These are phyloP conservation scores for Drosophila gunungcola DNA, from an alignment of 1,140 invertebrate species.

Conservation along the genomic window DNA sequence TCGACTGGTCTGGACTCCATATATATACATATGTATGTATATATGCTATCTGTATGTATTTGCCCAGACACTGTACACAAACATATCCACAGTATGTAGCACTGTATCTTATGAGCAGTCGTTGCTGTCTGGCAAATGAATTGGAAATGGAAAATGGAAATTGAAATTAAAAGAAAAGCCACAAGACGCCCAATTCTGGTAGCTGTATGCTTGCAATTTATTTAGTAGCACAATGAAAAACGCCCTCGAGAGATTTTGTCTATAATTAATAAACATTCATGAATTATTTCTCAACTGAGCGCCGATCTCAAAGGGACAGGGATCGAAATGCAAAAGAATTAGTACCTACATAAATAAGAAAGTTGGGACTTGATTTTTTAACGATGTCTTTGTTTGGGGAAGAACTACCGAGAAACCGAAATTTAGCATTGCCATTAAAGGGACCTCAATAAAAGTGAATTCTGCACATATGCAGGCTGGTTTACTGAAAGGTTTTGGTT, in stretches of 20 bases:
- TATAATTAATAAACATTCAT: conserved; percentile 67
- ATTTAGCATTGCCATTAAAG: not conserved
- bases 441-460: not conserved
- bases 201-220: conserved; percentile 25
- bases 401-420: not conserved
- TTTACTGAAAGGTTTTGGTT: not conserved
- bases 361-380: not conserved
- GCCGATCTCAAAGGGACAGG: conserved; percentile 6
- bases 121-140: conserved; percentile 20
- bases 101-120: conserved; percentile 13
- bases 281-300: conserved; percentile 32
- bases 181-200: conserved; percentile 14
- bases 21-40: not conserved
- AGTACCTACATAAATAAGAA: not conserved
- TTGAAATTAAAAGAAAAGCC: conserved; percentile 51
- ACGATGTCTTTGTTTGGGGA: too few relatives aligned
- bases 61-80: not conserved
- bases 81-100: conserved; percentile 7
- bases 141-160: conserved; percentile 35
- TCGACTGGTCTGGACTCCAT: conserved; percentile 18
- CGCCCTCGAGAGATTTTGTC: conserved; percentile 33
- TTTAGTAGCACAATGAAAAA: conserved; percentile 44
- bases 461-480: too few relatives aligned
- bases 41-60: conserved; percentile 9
- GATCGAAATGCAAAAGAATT: not conserved